Evolutionary conservation across 2,888 invertebrate species (phyloP), one percentile per base, ranked within the genome.

Genomic region (Drosophila mimica): DNA sequence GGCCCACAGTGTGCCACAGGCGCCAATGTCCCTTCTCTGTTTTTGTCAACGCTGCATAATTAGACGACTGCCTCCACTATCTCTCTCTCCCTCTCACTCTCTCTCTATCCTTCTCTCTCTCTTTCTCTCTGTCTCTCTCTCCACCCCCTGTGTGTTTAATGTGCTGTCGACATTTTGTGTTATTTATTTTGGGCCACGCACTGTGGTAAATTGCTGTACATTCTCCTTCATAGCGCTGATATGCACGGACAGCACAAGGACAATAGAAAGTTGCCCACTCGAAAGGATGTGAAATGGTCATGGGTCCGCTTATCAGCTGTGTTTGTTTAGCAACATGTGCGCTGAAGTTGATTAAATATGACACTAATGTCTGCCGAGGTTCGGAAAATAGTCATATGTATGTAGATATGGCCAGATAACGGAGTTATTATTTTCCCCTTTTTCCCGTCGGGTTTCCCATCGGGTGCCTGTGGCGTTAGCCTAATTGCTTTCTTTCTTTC

Each of bases 1-100:
- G 62, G 20, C 34, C 40, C 56, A 54, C 11, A 46, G 38, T 46
- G 15, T 46, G 25, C 46, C 25, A 46, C 79, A 73, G 84, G 85
- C 88, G 88, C 83, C 82, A 53, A 54, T 60, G 65, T 61, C 38
- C 36, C 31, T 17, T 67, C 43, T 34, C 40, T 66, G 78, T 63
- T 88, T 84, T 88, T 88, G 88, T 83, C 83, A 88, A 75, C 83
- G 88, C 88, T 88, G 86, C 83, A 89, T 89, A 83, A 83, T 89
- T 88, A 81, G 82, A 84, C 51, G 49, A 40, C 49, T 53, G 20
- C 33, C 56, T 51, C 38, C 38, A 8, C 25, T 40, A 31, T 52
- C 13, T 9, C 11, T 28, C 6, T 15, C 13, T 46, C 54, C 20
- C 1, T 8, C 9, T 38, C 30, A 34, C 28, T 36, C 4, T 9